Evolutionary conservation across 2,888 invertebrate genomes (phyloP), one percentile per base, ranked within the genome.

Genomic region (Acleris sparsana): DNA sequence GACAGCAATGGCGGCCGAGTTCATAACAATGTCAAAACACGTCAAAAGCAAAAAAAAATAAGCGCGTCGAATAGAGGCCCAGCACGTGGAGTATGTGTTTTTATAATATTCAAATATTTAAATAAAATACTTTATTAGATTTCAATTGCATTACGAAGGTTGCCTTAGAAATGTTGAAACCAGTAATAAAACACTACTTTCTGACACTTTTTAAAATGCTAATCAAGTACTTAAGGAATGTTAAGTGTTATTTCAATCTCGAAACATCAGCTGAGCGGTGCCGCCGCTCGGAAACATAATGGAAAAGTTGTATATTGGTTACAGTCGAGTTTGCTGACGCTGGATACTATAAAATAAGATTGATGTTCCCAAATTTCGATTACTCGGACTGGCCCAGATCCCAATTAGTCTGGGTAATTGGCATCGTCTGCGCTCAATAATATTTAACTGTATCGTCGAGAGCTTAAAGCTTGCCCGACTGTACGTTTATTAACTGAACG

Each of bases 291-390:
- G 20, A 63, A 59, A 11, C 17, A 25, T 60, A 57, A 46, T 46
- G 55, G 51, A 20, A 61, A 51, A 29, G 44, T 55, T 44, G 62
- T 39, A 56, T 51, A 60, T 52, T 51, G 44, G 55, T 9, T 52
- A 52, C 56, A 57, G 52, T 62, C 44, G 61, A 57, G 56, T 62
- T 53, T 57, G 57, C 61, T 66, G 57, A 57, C 49, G 57, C 39
- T 48, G 16, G 17, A 52, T 56, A 51, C 52, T 66, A 53, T 62
- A 53, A 62, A 62, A 62, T 66, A 62, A 62, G 57, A 66, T 62
- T 66, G 66, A 66, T 62, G 66, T 57, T 62, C 51, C 57, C 56
- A 52, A 62, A 66, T 62, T 66, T 62, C 61, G 62, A 66, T 66
- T 62, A 61, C 55, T 48, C 57, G 18, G 16, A 52, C 57, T 57